phyloP scores from a whole-genome alignment of 2,113 vertebrate species.

The Stomatorhinus ivindoensis region DNA sequence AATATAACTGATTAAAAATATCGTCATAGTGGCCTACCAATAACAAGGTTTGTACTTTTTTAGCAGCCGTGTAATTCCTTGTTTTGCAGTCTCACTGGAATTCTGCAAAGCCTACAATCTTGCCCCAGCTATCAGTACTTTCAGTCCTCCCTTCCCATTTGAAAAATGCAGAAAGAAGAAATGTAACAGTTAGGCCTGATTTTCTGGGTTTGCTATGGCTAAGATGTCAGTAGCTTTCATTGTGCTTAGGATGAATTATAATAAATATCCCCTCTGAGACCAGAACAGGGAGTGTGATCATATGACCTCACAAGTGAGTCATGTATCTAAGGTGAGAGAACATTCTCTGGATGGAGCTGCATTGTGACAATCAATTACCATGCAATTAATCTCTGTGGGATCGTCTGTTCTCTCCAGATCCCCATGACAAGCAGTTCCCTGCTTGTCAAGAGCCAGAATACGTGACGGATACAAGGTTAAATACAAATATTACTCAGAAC shows the following conservation, averaged over 20 bases:
- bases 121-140: neutral
- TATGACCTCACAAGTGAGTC: neutral
- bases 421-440: neutral
- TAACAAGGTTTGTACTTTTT: neutral
- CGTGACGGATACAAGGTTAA: neutral
- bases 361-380: conserved; percentile 4
- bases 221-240: neutral
- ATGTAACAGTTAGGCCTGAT: neutral
- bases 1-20: neutral
- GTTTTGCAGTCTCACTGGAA: neutral
- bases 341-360: neutral
- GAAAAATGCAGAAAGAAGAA: neutral
- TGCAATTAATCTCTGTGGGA: neutral
- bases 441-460: neutral
- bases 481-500: neutral
- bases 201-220: neutral
- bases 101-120: neutral
- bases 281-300: neutral
- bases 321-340: neutral
- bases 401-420: neutral
- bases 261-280: neutral
- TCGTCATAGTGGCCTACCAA: neutral
- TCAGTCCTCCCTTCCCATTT: neutral
- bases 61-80: neutral
- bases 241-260: neutral